Base-by-base conservation (phyloP, 1,140 invertebrate genomes). In the Orchestia grillus region DNA sequence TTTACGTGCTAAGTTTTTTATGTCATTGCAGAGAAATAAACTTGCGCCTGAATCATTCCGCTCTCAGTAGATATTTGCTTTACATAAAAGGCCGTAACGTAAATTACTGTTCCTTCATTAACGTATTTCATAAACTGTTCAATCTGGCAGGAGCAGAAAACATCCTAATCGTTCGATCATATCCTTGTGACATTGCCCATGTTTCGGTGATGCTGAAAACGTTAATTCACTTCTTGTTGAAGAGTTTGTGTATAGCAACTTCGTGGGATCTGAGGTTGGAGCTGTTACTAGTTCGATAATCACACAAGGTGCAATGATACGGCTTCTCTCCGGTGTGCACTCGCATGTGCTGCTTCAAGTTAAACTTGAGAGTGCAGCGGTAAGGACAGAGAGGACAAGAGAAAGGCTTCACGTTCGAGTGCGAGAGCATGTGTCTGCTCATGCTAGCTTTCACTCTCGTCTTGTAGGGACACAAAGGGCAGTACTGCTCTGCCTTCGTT, bases 311-410 rank as follows among this genome's bases (percentile, higher is more conserved):
- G 57, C 95, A 96, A 77, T 96, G 53, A 41, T 96, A 96, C 16
- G 95, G 95, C 62, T 96, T 96, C 41, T 96, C 95, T 57, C 95
- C 95, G 15, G 95, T 96, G 45, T 96, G 95, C 42, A 96, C 53
- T 41, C 95, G 0, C 95, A 96, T 96, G 53, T 96, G 95, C n/a
- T 87, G 62, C 41, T 96, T 96, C 43, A 96, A 42, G 62, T 96
- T 87, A 11, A 87, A 90, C 44, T 87, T 96, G 62, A 96, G 62
- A 8, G 95, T 87, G 47, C 95, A 96, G 62, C 95, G 62, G 36
- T 90, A 87, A 8, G 95, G 95, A 43, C 95, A 96, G n/a, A 87
- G 44, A 36, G 95, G 62, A n/a, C 95, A 96, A 8, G 62, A 47
- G 47, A 87, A 96, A 28, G 95, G 95, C 95, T 90, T 96, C 40